Conservation (phyloP, 2,888 invertebrate species). For the Resseliella maxima region DNA sequence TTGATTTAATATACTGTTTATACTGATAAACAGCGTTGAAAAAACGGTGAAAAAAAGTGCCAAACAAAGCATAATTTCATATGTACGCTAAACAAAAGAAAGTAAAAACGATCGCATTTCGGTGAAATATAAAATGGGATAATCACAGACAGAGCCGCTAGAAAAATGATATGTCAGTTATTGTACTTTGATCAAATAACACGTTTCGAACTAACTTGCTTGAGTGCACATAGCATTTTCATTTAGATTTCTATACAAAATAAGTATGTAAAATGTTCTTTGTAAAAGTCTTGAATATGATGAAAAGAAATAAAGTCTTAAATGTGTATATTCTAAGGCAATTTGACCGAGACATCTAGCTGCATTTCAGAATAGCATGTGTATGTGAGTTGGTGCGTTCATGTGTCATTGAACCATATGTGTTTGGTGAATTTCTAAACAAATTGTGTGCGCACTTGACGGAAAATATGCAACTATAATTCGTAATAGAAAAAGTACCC, state of each 20-base stretch:
- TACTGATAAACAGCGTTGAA: not conserved
- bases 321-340: not conserved
- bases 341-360: not conserved
- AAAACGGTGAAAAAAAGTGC: not conserved
- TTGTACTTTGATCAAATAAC: conserved; percentile 33
- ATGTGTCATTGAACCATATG: conserved; percentile 32
- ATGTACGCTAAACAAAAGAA: not conserved
- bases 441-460: not conserved
- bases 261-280: too few relatives aligned
- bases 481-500: too few relatives aligned
- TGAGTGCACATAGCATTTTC: too few relatives aligned
- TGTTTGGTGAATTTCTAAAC: not conserved
- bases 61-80: not conserved
- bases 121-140: not conserved
- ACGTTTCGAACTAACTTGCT: not conserved
- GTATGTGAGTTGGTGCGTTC: too few relatives aligned
- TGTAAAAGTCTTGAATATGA: too few relatives aligned
- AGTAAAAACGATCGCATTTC: conserved; percentile 45
- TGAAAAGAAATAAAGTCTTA: too few relatives aligned
- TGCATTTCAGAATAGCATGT: not conserved
- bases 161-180: conserved; percentile 16
- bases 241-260: not conserved
- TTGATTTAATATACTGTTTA: too few relatives aligned
- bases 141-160: not conserved
- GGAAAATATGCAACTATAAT: not conserved